Base-by-base conservation (phyloP, 2,888 invertebrate genomes). In the Rhagonycha lutea region DNA sequence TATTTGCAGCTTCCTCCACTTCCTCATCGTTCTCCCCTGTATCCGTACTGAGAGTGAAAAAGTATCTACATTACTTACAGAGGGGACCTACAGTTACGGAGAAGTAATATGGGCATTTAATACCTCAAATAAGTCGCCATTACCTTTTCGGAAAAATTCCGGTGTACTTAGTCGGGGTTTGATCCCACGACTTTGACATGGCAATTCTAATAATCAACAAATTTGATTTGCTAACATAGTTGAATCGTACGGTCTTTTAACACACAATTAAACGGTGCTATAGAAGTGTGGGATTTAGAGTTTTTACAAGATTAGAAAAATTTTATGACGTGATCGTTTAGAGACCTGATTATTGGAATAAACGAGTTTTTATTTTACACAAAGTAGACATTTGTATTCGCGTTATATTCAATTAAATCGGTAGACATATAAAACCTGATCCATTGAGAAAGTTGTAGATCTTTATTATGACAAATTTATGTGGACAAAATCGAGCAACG, bases 391-490 rank as follows among this genome's bases (percentile, higher is more conserved):
- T 65, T 65, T 65, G 63, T 65, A 65, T 65, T 24, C 63, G 26
- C 26, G n/a, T 65, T 24, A 65, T 65, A 65, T 65, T 24, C 23
- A 65, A 65, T 65, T 65, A 65, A 65, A 65, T 65, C 63, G 63
- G 24, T 23, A 65, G 63, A 65, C 63, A n/a, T 65, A 23, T 65
- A 65, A 65, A 65, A 65, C 26, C 24, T 12, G 63, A 65, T 24
- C 26, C 77, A 79, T 82, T 81, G 82, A 79, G 73, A 78, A 78
- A 78, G 76, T 79, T 78, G 82, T 79, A 79, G 81, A 82, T 81
- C 81, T 84, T 83, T 84, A 84, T 84, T 84, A 83, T 83, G 84
- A 83, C 84, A 82, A 81, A 80, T 84, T 84, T 84, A 84, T 76
- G 70, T 76, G 28, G 69, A 61, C 73, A 63, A 73, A 76, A 75